A percentile compares a stretch with the other conserved stretches of the same genome.
phyloP scores from a whole-genome alignment of 1,140 invertebrate species.

The Drosophila orena region DNA sequence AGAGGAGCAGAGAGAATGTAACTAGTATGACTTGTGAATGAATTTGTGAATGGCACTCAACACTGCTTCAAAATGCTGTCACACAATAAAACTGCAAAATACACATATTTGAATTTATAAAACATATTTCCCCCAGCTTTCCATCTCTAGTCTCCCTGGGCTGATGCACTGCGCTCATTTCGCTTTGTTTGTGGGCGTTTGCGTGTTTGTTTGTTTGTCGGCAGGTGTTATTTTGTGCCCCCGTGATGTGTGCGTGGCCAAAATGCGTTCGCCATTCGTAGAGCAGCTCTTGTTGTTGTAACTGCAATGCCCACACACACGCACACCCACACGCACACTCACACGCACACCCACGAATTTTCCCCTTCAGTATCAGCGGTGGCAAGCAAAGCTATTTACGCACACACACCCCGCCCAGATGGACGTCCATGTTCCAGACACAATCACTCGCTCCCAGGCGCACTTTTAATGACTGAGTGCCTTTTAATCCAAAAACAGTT shows the following conservation, averaged over 20 bases:
- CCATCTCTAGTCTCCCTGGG: slow-evolving; percentile 15
- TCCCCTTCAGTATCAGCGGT: slow-evolving; percentile 33
- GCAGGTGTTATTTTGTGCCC: slow-evolving; percentile 79
- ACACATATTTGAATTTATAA: not conserved
- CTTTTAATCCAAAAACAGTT: slow-evolving; percentile 83
- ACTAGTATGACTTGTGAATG: not conserved
- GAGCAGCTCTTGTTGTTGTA: slow-evolving; percentile 67
- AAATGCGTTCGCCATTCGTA: slow-evolving; percentile 65
- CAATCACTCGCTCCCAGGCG: slow-evolving; percentile 74
- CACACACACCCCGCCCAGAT: slow-evolving; percentile 41
- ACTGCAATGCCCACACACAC: slow-evolving; percentile 10
- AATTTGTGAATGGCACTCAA: not conserved
- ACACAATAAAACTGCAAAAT: not conserved
- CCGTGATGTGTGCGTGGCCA: slow-evolving; percentile 66
- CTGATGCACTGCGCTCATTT: slow-evolving; percentile 60
- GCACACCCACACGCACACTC: not conserved
- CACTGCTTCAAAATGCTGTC: not conserved
- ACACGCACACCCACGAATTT: not conserved
- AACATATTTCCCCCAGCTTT: not conserved
- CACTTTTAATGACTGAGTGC: slow-evolving; percentile 80
- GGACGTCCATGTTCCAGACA: slow-evolving; percentile 35
- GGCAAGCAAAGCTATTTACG: slow-evolving; percentile 77
- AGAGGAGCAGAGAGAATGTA: too few relatives aligned
- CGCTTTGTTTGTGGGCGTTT: slow-evolving; percentile 72
- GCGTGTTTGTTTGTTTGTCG: slow-evolving; percentile 77